Conservation (phyloP, 2,113 vertebrate genomes). For the Apteryx mantelli region DNA sequence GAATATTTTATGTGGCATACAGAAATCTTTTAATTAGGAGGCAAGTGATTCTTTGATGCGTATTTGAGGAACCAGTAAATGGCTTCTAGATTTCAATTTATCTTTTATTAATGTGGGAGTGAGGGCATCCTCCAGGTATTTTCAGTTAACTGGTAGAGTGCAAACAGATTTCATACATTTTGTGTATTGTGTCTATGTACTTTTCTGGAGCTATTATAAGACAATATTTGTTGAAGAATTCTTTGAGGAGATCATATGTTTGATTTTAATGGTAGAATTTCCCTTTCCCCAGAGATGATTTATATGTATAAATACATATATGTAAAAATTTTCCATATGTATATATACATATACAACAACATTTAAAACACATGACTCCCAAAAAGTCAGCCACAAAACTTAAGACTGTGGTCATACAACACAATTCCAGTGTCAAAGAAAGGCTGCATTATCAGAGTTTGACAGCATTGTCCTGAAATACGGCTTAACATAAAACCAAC, state of each 20-base stretch:
- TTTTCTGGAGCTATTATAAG: background rate
- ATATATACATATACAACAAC: background rate
- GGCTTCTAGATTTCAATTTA: background rate
- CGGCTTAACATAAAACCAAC: background rate
- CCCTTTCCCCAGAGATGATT: background rate
- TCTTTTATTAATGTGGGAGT: background rate
- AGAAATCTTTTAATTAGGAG: background rate
- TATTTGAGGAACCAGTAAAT: background rate
- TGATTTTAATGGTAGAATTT: slow-evolving; percentile 14
- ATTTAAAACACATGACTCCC: background rate
- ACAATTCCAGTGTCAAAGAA: background rate
- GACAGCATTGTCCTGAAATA: slow-evolving; percentile 30
- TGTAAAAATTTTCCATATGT: too few relatives aligned
- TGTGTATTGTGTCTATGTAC: background rate
- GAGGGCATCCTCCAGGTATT: background rate
- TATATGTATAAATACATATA: background rate
- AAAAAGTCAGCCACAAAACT: slow-evolving; percentile 23
- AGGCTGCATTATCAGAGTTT: slow-evolving; percentile 18
- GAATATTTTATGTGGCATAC: background rate
- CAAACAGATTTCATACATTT: background rate
- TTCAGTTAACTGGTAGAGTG: background rate
- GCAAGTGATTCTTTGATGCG: background rate
- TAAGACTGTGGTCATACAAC: slow-evolving; percentile 4
- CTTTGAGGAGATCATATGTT: background rate
- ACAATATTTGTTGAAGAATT: background rate